Evolutionary conservation across 2,888 invertebrate genomes (phyloP), one percentile per base, ranked within the genome.

Genomic region (Spialia ferax): DNA sequence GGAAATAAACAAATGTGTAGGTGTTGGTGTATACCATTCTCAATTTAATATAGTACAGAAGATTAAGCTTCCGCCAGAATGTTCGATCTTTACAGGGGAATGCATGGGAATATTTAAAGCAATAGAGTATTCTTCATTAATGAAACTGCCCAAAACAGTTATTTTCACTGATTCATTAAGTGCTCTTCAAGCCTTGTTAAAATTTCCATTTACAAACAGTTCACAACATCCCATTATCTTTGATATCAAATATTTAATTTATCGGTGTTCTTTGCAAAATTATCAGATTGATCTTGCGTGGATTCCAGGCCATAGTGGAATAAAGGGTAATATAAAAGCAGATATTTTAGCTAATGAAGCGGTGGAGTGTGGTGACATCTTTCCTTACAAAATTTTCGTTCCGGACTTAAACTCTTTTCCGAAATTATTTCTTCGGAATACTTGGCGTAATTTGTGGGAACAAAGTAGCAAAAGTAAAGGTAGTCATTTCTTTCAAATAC

Each of bases 21-120:
- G 50, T 11, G 50, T 52, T 11, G 50, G 50, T 6, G 23, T 52
- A n/a, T 52, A 52, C 26, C 52, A 52, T 52, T 52, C n/a, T 7
- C 52, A 52, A 23, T 52, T n/a, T 52, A 23, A 52, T 26, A 52
- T 52, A 52, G 52, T 22, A 4, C 52, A 52, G 26, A 52, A 52
- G 23, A 52, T 70, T 73, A 72, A 70, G 66, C 67, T 70, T 65
- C 68, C 71, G 54, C 67, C 71, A 69, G 71, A 70, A 71, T 71
- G 73, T 68, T 69, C 67, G 60, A 70, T 69, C 2, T 52, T 56
- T 18, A 48, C 48, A 10, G 48, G 48, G 18, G 48, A 48, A 10
- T 48, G 48, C 11, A 11, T 48, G 18, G 48, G 48, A 3, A 48
- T 48, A 20, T 48, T 48, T 18, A 48, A 48, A 8, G 48, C 48